Evolutionary conservation across 2,113 vertebrate genomes (phyloP).

Genomic region (Cebidichthys violaceus): DNA sequence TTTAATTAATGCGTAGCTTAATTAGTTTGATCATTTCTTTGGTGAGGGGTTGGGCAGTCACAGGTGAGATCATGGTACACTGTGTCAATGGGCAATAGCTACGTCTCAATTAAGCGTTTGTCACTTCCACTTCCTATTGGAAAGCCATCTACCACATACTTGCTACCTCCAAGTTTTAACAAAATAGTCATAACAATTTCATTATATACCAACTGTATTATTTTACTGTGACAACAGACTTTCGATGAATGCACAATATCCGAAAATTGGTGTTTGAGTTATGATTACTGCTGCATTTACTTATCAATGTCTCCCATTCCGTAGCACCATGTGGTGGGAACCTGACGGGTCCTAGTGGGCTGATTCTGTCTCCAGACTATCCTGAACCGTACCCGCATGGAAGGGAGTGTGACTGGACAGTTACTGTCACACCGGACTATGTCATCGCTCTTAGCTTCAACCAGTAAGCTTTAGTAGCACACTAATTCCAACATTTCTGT

Average conservation of each 20-base stretch:
- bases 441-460: constrained; percentile 95
- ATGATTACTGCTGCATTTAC: background rate
- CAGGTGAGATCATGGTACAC: constrained; percentile 28
- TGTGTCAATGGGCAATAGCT: constrained; percentile 22
- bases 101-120: constrained; percentile 15
- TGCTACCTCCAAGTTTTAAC: background rate
- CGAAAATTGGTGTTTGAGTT: background rate
- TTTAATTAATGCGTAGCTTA: constrained; percentile 63
- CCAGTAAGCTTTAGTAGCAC: constrained; percentile 82
- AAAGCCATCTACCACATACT: background rate
- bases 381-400: constrained; percentile 95
- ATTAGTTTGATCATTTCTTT: constrained; percentile 26
- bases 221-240: background rate
- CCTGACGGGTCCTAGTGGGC: constrained; percentile 90
- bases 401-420: constrained; percentile 96
- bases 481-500: background rate
- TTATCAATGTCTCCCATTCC: background rate
- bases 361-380: constrained; percentile 96
- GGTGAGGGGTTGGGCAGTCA: constrained; percentile 1
- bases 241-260: background rate
- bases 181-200: background rate
- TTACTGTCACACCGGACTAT: constrained; percentile 92
- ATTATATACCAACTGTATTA: background rate
- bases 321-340: constrained; percentile 95
- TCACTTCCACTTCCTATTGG: background rate